Base-by-base conservation (phyloP, 2,888 invertebrate genomes). In the Melieria omissa region DNA sequence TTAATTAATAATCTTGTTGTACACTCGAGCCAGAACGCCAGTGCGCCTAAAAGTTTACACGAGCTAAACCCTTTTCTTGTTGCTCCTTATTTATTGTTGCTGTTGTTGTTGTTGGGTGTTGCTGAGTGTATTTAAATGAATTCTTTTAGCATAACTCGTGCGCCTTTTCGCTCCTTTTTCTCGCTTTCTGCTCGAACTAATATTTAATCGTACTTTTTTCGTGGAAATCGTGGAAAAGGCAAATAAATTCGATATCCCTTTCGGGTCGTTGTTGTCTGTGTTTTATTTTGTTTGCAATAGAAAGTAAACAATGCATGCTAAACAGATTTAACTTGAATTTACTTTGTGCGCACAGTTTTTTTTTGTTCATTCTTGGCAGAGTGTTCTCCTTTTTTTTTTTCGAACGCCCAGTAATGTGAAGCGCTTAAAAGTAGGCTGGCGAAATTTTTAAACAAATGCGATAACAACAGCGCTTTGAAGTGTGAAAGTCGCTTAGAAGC, bases 1-100 rank as follows among this genome's bases (percentile, higher is more conserved):
- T 49, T 66, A 66, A 66, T 66, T 66, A 66, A 47, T 66, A 66
- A 66, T 58, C 66, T 16, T 66, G 58, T 47, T 42, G 58, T 45
- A 58, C 12, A 58, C 44, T 9, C 54, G n/a, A 49, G 52, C 14
- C 42, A 16, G 12, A 44, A 16, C 65, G 12, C 41, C 47, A 58
- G 46, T 57, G 46, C 41, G 55, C 16, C 45, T n/a, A 52, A 52
- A 64, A 64, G 49, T 64, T 64, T 64, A 12, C 12, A 47, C 46
- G 9, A 10, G 46, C 29, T 29, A 47, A 66, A 66, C 41, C 66
- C 47, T 66, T 47, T 12, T 29, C 57, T 3, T 12, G 29, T 16
- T 29, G 42, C 12, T 14, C 42, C 14, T 42, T 42, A 1, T 16
- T 5, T 54, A 3, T 10, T 14, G n/a, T 10, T 10, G 4, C n/a